These are phyloP conservation scores for Eriosoma lanigerum DNA, from an alignment of 1,140 invertebrate species.

Conservation along the genomic window DNA sequence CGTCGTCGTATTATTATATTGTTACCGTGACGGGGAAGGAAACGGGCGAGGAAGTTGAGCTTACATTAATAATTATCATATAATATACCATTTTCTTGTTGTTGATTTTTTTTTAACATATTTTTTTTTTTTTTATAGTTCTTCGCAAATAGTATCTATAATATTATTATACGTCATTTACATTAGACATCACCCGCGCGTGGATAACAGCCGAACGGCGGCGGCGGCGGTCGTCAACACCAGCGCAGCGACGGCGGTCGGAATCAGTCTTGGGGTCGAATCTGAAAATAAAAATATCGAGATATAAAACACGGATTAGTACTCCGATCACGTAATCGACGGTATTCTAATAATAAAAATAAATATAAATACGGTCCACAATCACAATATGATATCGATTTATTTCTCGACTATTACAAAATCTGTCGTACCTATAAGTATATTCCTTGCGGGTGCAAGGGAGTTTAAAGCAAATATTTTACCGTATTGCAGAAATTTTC, in stretches of 20 bases:
- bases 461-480: not conserved
- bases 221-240: slow-evolving; percentile 1
- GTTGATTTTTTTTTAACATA: not conserved
- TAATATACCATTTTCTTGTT: not conserved
- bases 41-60: slow-evolving; percentile 15
- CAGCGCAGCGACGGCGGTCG: not conserved
- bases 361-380: not conserved
- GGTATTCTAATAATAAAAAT: not conserved
- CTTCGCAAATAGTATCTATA: no score
- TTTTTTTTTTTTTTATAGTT: not conserved
- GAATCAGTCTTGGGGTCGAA: slow-evolving; percentile 29
- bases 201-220: not conserved
- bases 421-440: no score
- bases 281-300: slow-evolving; percentile 35
- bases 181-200: not conserved
- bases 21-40: not conserved
- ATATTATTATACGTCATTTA: no score
- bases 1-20: not conserved
- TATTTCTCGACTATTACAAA: slow-evolving; percentile 22
- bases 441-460: not conserved
- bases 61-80: not conserved
- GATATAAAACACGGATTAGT: not conserved
- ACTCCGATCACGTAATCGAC: slow-evolving; percentile 13
- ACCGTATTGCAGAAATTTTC: not conserved
- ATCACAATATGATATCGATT: not conserved